A percentile compares a stretch with the other conserved stretches of the same genome.
phyloP scores from a whole-genome alignment of 2,888 invertebrate species.

The Eremobia ochroleuca region DNA sequence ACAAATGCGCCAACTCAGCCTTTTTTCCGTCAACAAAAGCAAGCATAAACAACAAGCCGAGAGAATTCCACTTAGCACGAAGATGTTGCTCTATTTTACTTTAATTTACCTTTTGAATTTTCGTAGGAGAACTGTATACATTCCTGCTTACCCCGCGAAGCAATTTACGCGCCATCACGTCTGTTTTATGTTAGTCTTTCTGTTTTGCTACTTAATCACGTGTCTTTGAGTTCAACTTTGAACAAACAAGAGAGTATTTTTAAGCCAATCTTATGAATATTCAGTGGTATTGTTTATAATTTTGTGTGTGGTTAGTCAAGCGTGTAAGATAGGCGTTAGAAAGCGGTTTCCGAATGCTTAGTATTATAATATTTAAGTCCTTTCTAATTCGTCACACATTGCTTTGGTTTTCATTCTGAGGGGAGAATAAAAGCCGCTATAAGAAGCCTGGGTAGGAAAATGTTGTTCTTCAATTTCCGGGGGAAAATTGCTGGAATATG shows the following conservation, averaged over 20 bases:
- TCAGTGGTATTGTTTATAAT: conserved; percentile 14
- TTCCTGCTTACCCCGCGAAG: conserved; percentile 30
- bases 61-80: conserved; percentile 42
- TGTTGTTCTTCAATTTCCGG: conserved; percentile 18
- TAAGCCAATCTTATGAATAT: conserved; percentile 51
- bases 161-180: conserved; percentile 62
- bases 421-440: not conserved
- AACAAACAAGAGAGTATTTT: conserved; percentile 46
- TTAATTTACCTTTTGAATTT: conserved; percentile 42
- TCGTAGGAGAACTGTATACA: conserved; percentile 28
- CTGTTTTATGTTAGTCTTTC: conserved; percentile 33
- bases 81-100: conserved; percentile 35
- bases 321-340: not conserved
- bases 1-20: not conserved
- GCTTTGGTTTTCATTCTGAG: not conserved
- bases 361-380: conserved; percentile 18
- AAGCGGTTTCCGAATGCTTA: not conserved
- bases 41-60: conserved; percentile 23
- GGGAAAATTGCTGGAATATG: not conserved
- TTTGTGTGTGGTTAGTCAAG: not conserved
- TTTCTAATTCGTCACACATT: not conserved
- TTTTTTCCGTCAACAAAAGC: conserved; percentile 41
- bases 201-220: conserved; percentile 32
- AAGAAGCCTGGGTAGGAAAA: not conserved
- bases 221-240: conserved; percentile 32